These are phyloP conservation scores for Odontomyia ornata DNA, from an alignment of 2,888 invertebrate species.

Conservation along the genomic window DNA sequence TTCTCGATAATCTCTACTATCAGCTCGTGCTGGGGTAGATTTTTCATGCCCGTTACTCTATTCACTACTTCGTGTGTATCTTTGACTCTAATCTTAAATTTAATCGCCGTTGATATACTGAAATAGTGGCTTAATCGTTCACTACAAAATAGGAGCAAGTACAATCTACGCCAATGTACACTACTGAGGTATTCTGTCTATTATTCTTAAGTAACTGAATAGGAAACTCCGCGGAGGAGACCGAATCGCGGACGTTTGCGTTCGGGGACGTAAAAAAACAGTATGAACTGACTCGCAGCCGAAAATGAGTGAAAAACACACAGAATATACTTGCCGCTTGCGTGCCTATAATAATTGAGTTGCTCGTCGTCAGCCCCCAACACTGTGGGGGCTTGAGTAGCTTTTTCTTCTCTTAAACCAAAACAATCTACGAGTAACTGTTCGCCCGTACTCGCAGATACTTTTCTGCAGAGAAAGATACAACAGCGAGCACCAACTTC, in stretches of 20 bases:
- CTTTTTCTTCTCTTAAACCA: slow-evolving; percentile 21
- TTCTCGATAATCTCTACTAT: slow-evolving; percentile 15
- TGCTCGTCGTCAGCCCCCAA: neutral
- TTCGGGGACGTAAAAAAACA: slow-evolving; percentile 22
- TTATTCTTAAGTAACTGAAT: slow-evolving; percentile 14
- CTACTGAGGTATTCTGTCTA: too few species aligned
- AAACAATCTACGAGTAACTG: neutral
- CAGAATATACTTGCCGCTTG: slow-evolving; percentile 6
- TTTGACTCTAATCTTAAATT: neutral
- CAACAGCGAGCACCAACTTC: neutral
- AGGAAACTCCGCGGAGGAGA: slow-evolving; percentile 18
- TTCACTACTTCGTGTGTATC: neutral
- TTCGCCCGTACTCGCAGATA: neutral
- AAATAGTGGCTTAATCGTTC: neutral
- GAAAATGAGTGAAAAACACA: slow-evolving; percentile 14
- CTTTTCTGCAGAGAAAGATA: slow-evolving; percentile 6
- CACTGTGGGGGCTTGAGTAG: slow-evolving; percentile 11
- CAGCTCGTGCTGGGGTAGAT: neutral
- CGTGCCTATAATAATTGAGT: slow-evolving; percentile 13
- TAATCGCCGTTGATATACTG: slow-evolving; percentile 13
- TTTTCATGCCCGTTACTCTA: neutral
- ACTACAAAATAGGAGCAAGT: neutral
- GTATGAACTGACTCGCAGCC: neutral
- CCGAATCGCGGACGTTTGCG: slow-evolving; percentile 17
- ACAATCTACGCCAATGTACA: too few species aligned